phyloP scores from a whole-genome alignment of 1,140 invertebrate genomes.

The Chlorops oryzae region DNA sequence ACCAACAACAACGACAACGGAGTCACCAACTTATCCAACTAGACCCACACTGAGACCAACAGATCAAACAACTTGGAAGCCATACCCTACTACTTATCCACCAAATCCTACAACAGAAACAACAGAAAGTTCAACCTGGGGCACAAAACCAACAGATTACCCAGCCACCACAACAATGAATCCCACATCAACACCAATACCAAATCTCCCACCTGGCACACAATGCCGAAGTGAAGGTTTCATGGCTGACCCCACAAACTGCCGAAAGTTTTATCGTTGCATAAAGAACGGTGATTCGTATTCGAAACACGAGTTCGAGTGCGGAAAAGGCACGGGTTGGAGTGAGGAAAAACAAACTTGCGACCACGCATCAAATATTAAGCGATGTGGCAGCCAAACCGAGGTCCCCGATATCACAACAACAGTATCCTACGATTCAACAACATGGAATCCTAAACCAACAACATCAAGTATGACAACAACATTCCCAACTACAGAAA shows the following conservation, averaged over 20 bases:
- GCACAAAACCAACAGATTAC: constrained; percentile 17
- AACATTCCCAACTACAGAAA: constrained; percentile 6
- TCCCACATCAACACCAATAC: constrained; percentile 20
- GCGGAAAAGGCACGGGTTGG: constrained; percentile 49
- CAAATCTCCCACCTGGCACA: constrained; percentile 26
- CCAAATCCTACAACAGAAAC: constrained; percentile 14
- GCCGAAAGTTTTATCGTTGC: constrained; percentile 55
- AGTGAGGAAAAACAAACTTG: constrained; percentile 47
- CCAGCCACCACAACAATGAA: constrained; percentile 20
- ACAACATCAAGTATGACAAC: constrained; percentile 13
- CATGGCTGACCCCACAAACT: constrained; percentile 55
- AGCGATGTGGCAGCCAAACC: constrained; percentile 18
- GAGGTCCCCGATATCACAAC: constrained; percentile 14
- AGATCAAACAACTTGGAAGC: neutral
- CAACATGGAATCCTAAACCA: constrained; percentile 8
- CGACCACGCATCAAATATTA: constrained; percentile 26
- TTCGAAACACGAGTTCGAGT: constrained; percentile 42
- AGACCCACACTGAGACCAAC: constrained; percentile 20
- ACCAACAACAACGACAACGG: constrained; percentile 15
- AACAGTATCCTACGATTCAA: constrained; percentile 23
- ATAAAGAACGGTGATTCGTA: constrained; percentile 46
- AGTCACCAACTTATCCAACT: constrained; percentile 27
- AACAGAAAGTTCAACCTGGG: constrained; percentile 1
- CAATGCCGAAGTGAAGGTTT: constrained; percentile 58
- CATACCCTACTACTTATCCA: neutral